Conservation (phyloP, 2,888 invertebrate genomes). For the Drosophila recens region DNA sequence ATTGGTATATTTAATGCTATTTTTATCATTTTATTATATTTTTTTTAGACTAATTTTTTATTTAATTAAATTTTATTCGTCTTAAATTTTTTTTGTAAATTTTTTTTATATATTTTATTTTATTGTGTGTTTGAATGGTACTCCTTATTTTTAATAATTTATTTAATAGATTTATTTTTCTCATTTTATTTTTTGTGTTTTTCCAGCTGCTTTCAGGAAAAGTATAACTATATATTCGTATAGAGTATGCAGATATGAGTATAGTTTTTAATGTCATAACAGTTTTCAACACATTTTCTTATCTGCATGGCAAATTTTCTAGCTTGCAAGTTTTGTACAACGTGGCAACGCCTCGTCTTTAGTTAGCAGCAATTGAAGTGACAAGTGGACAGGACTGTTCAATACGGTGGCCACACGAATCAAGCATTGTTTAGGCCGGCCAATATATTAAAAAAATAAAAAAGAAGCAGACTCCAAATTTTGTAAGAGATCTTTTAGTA, state of each 20-base stretch:
- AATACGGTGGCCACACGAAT: neutral
- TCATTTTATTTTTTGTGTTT: neutral
- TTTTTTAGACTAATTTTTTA: neutral
- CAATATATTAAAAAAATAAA: too few species aligned
- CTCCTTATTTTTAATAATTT: too few species aligned
- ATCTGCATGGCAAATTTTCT: too few species aligned
- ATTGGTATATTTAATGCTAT: too few species aligned
- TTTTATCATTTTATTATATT: too few species aligned
- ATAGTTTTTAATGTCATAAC: neutral
- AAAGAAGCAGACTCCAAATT: too few species aligned
- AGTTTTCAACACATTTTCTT: too few species aligned
- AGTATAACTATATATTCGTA: too few species aligned
- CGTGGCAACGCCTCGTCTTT: neutral
- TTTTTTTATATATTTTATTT: neutral
- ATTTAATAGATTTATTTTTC: too few species aligned
- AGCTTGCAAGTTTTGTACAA: neutral
- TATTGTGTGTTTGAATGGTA: too few species aligned
- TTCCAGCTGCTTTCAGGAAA: neutral
- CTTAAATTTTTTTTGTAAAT: neutral
- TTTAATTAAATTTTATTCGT: neutral
- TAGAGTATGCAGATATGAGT: neutral
- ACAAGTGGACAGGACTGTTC: neutral
- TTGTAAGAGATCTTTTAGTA: too few species aligned
- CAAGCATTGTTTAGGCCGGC: too few species aligned
- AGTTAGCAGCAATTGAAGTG: neutral